Conservation (phyloP, 64 coral and sea anemone genomes). For the Anthopleura sola region DNA sequence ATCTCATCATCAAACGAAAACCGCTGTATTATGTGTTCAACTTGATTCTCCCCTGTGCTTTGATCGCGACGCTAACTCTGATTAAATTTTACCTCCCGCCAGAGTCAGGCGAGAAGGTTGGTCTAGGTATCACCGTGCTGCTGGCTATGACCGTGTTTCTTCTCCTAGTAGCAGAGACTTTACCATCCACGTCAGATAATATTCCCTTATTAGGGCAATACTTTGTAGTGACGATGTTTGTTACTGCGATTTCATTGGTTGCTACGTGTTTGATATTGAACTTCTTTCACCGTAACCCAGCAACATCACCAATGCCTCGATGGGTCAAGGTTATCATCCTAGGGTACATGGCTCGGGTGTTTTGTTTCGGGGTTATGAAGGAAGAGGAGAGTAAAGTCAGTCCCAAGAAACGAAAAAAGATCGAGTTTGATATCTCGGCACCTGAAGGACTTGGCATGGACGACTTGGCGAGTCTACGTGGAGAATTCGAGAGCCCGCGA, state of each 20-base stretch:
- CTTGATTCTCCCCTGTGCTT: constrained; percentile 84
- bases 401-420: constrained; percentile 41
- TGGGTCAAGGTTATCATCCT: constrained; percentile 89
- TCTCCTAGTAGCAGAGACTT: constrained; percentile 84
- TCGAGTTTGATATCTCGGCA: constrained; percentile 37
- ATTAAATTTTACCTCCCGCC: constrained; percentile 93
- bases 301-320: constrained; percentile 87
- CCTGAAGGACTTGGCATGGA: constrained; percentile 23
- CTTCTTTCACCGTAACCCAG: constrained; percentile 86
- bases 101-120: constrained; percentile 94
- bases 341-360: constrained; percentile 85
- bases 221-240: constrained; percentile 94
- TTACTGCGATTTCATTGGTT: constrained; percentile 83
- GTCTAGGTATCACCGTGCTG: constrained; percentile 86
- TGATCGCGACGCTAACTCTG: constrained; percentile 80
- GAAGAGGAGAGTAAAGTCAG: constrained; percentile 57
- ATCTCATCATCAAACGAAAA: constrained; percentile 79
- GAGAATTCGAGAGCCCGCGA: constrained; percentile 31
- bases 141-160: constrained; percentile 96
- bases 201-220: constrained; percentile 89
- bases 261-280: constrained; percentile 83
- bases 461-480: constrained; percentile 26
- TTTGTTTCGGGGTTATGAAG: constrained; percentile 74
- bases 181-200: constrained; percentile 87
- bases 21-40: constrained; percentile 93